Percentiles rank a stretch among this genome's conserved stretches.
Conservation (phyloP, 64 coral and sea anemone genomes). For the Pocillopora verrucosa region DNA sequence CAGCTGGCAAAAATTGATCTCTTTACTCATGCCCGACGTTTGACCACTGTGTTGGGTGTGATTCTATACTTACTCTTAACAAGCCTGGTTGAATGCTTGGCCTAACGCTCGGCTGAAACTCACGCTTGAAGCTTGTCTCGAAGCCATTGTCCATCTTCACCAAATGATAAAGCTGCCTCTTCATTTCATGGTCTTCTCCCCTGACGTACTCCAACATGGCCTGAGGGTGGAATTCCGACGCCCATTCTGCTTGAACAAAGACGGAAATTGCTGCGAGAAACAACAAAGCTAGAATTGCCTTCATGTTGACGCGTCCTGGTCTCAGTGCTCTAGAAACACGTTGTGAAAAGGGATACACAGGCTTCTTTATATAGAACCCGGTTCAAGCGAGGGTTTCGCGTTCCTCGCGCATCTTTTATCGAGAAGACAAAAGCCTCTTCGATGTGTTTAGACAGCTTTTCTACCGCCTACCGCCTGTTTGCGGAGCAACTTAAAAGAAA, state of each 20-base stretch:
- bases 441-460: conserved; percentile 1
- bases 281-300: neutral
- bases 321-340: conserved; percentile 3
- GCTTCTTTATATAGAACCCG: neutral
- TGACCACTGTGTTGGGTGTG: neutral
- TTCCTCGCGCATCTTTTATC: neutral
- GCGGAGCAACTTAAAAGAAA: neutral
- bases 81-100: neutral
- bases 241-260: neutral
- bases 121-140: neutral
- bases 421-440: neutral
- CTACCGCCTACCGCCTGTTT: neutral
- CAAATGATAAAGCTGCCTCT: neutral
- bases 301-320: neutral
- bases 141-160: neutral
- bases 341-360: neutral
- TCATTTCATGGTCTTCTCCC: conserved; percentile 5
- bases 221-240: neutral
- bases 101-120: neutral
- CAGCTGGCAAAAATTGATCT: no score
- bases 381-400: neutral
- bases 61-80: neutral
- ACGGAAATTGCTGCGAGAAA: neutral
- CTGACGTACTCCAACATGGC: neutral
- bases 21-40: neutral